A percentile compares a stretch with the other conserved stretches of the same genome.
These are phyloP conservation scores for Phragmatobia fuliginosa DNA, from an alignment of 2,888 invertebrate genomes.

Conservation along the genomic window DNA sequence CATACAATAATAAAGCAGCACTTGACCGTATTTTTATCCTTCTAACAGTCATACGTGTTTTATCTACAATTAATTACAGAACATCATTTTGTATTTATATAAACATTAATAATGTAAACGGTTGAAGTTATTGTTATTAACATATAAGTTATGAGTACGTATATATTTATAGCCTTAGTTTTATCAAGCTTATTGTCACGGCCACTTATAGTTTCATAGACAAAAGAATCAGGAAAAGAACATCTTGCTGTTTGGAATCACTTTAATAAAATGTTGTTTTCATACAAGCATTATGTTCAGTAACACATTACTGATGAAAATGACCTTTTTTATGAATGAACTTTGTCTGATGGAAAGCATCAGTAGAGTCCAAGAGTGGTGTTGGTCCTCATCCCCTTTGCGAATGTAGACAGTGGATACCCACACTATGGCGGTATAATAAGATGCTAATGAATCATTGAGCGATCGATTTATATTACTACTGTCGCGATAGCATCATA, in stretches of 20 bases:
- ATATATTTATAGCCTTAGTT: not conserved
- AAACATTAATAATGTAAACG: not conserved
- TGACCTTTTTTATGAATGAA: no score
- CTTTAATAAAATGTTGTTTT: no score
- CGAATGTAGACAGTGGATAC: no score
- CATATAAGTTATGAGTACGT: not conserved
- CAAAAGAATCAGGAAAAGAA: not conserved
- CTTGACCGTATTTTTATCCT: not conserved
- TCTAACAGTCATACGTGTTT: not conserved
- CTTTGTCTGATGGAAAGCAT: no score
- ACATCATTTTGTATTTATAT: not conserved
- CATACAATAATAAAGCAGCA: not conserved
- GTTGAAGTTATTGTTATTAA: not conserved
- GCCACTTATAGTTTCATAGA: not conserved
- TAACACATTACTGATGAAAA: no score
- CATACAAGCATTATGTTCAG: no score
- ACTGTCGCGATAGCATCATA: not conserved
- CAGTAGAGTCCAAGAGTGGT: no score
- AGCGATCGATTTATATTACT: no score
- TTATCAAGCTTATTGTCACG: not conserved
- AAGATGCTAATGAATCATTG: no score
- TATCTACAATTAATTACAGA: not conserved
- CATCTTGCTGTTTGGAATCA: not conserved
- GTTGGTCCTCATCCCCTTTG: no score
- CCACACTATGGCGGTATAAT: no score